Evolutionary conservation across 64 coral and sea anemone species (phyloP), one percentile per base, ranked within the genome.

Genomic region (Pocillopora damicornis): DNA sequence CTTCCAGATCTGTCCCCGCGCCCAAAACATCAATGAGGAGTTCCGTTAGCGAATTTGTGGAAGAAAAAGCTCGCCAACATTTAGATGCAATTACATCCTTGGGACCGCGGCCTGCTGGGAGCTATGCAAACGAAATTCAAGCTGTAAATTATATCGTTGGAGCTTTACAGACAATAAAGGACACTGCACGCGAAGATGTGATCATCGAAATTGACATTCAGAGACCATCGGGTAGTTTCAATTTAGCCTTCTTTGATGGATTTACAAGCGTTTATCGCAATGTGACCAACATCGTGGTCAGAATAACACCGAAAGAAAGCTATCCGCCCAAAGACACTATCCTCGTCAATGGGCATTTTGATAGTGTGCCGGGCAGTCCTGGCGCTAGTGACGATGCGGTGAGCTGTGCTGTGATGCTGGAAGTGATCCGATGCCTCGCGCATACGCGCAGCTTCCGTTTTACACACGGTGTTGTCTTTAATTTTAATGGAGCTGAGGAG

Each of bases 401-500:
- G 16, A 99, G 97, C 62, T 99, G 97, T 86, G 93, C 93, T 0
- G 92, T 94, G 12, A 99, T 99, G 97, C 79, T 99, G 30, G 97
- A 99, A 67, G 58, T 99, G 20, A 17, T 99, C n/a, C 88, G 97
- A 60, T 94, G 93, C 37, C 73, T 99, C 23, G 73, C 88, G 15
- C 73, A 93, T 10, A 95, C 86, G 8, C 73, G 37, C 25, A 25
- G 75, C 73, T 80, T 90, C 25, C 35, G 87, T 22, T 82, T 99
- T 25, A 79, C 34, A 13, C 88, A 95, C 37, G 90, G 90, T 67
- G 58, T 99, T 4, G 89, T 99, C 59, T 99, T 99, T 36, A 86
- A 90, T 66, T 99, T 99, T 65, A 99, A 99, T 89, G 97, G 97
- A 81, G 97, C 97, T 57, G 97, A 99, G 86, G 97, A 99, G 34